These are phyloP conservation scores for Scartelaos histophorus DNA, from an alignment of 2,113 vertebrate genomes.

Conservation along the genomic window DNA sequence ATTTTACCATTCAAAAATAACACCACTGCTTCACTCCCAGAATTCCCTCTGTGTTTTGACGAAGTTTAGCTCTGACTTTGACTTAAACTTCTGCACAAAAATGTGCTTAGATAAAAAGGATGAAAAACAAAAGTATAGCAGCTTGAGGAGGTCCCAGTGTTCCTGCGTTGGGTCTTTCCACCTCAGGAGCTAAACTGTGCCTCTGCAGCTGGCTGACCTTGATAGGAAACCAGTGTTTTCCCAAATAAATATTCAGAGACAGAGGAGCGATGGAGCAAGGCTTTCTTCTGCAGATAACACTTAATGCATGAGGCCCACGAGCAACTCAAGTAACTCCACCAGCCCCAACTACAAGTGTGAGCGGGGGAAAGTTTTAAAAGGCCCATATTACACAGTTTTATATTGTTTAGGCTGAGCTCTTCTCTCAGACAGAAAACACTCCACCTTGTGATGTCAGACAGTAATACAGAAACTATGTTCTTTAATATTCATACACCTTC, in stretches of 20 bases:
- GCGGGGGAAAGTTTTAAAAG: neutral
- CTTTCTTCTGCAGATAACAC: slow-evolving; percentile 50
- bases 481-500: too few species aligned
- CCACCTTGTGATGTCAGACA: too few species aligned
- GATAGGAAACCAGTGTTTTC: slow-evolving; percentile 52
- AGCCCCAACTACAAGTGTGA: neutral
- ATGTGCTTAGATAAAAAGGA: neutral
- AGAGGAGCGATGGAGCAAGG: slow-evolving; percentile 39
- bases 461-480: too few species aligned
- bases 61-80: slow-evolving; percentile 16
- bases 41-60: neutral
- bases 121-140: slow-evolving; percentile 4
- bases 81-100: neutral
- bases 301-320: slow-evolving; percentile 39
- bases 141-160: slow-evolving; percentile 17
- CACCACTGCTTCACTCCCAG: too few species aligned
- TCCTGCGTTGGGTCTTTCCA: slow-evolving; percentile 28
- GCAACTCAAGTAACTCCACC: neutral
- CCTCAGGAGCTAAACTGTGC: slow-evolving; percentile 41
- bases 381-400: too few species aligned
- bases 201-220: slow-evolving; percentile 50
- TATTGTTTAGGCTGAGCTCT: too few species aligned
- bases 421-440: too few species aligned
- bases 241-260: slow-evolving; percentile 62
- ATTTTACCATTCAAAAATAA: too few species aligned